Evolutionary conservation across 2,888 invertebrate species (phyloP).

Genomic region (Trissolcus brochymenae): DNA sequence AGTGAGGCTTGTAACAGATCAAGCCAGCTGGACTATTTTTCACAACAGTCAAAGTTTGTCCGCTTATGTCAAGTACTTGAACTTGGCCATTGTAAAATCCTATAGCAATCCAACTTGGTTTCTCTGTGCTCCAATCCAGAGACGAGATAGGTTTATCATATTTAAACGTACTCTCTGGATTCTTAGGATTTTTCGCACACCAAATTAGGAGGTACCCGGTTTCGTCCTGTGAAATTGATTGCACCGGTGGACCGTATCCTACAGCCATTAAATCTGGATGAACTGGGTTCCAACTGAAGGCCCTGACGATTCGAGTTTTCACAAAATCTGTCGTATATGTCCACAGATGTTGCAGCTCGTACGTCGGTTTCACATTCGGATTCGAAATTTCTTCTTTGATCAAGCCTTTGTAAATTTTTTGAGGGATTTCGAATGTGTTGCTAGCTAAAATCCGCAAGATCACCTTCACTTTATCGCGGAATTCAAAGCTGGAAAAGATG

Average conservation of each 20-base stretch:
- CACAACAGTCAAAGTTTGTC: slow-evolving; percentile 77
- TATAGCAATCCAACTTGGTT: slow-evolving; percentile 85
- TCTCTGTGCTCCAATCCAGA: slow-evolving; percentile 82
- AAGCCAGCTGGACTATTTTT: slow-evolving; percentile 79
- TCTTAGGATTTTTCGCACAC: slow-evolving; percentile 86
- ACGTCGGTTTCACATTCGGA: slow-evolving; percentile 82
- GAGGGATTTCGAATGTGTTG: slow-evolving; percentile 81
- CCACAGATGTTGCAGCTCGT: slow-evolving; percentile 83
- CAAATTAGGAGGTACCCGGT: slow-evolving; percentile 85
- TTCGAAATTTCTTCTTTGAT: slow-evolving; percentile 80
- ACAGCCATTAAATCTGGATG: slow-evolving; percentile 86
- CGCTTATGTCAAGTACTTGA: slow-evolving; percentile 84
- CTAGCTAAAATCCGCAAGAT: slow-evolving; percentile 85
- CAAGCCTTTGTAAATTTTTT: slow-evolving; percentile 84
- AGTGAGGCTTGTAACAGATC: slow-evolving; percentile 83
- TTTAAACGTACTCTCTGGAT: slow-evolving; percentile 83
- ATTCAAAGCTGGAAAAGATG: slow-evolving; percentile 74
- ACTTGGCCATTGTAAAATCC: slow-evolving; percentile 86
- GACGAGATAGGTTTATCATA: slow-evolving; percentile 83
- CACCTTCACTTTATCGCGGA: slow-evolving; percentile 81
- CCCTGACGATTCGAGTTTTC: slow-evolving; percentile 79
- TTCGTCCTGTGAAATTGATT: slow-evolving; percentile 60
- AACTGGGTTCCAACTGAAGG: slow-evolving; percentile 82
- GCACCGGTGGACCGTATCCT: slow-evolving; percentile 79
- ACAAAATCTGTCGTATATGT: slow-evolving; percentile 78